phyloP scores from a whole-genome alignment of 1,140 invertebrate genomes.

The Meloidogyne chitwoodi region DNA sequence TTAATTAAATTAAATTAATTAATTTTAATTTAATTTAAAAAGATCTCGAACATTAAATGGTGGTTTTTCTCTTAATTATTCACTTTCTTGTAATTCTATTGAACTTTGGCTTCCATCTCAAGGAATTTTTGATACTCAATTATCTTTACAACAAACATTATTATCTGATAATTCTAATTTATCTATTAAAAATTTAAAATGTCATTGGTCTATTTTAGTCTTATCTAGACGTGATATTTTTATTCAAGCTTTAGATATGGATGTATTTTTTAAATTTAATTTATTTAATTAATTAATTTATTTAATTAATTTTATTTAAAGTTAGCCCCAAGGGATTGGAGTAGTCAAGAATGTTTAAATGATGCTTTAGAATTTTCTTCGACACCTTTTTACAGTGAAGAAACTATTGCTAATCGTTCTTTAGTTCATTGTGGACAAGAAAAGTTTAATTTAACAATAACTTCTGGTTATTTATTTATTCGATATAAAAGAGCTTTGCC shows the following conservation, averaged over 20 bases:
- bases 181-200: conserved; percentile 24
- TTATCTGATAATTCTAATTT: neutral
- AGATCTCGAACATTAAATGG: conserved; percentile 30
- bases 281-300: neutral
- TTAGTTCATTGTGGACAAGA: conserved; percentile 35
- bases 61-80: conserved; percentile 47
- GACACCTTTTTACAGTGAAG: neutral
- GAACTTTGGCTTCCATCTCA: conserved; percentile 37
- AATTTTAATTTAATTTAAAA: neutral
- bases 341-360: neutral
- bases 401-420: conserved; percentile 2
- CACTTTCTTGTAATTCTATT: conserved; percentile 47
- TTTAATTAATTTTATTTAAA: neutral
- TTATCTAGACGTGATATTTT: conserved; percentile 46
- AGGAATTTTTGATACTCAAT: conserved; percentile 32
- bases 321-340: conserved; percentile 14
- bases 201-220: conserved; percentile 45
- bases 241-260: conserved; percentile 43
- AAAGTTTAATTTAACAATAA: conserved; percentile 35
- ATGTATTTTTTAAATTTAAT: conserved; percentile 23
- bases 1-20: neutral
- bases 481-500: conserved; percentile 15
- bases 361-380: conserved; percentile 13
- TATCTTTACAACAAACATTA: conserved; percentile 46
- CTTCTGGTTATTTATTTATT: conserved; percentile 42